Base-by-base conservation (phyloP, 2,113 vertebrate genomes). In the Callopanchax toddi region DNA sequence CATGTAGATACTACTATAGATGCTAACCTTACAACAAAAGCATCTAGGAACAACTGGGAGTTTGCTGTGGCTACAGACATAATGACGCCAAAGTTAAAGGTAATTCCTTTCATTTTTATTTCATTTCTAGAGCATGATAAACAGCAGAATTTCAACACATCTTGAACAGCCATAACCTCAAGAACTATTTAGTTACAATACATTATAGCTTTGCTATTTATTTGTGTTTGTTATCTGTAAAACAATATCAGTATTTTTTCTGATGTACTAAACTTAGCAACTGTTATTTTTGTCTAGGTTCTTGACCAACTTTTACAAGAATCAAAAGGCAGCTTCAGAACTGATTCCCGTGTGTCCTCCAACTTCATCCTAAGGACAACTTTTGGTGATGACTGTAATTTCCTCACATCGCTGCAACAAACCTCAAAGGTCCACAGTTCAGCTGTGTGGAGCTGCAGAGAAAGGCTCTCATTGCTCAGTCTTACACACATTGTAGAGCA, bases 21-120 rank as follows among this genome's bases (percentile, higher is more conserved):
- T 76, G 23, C 11, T 25, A 0, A 7, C 1, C 81, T 95, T 11
- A 89, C 89, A 23, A 92, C 82, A 34, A 95, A 93, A 75, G 26
- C 56, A n/a, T 48, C 25, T 2, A 94, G 95, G 79, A 95, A 95
- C 74, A 50, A 10, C 3, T 97, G 95, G 95, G 95, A 97, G 61
- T 71, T 72, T 7, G 18, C 59, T 11, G 57, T 93, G 57, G 76
- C 81, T 23, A 18, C 46, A 4, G 71, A 68, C 3, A 11, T 94
- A 43, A 83, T 96, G 63, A 37, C 73, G 9, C 83, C 84, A 52
- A 89, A 89, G 45, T 4, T 97, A 4, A 17, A 90, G 93, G 95
- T 95, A 56, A 67, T 4, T 46, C 1, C 51, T 67, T 17, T 16
- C 11, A n/a, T 50, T 26, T 53, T 59, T 32, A 25, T 7, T 10